Percentiles rank a stretch among this genome's conserved stretches.
Evolutionary conservation across 2,888 invertebrate species (phyloP).

Genomic region (Merodon equestris): DNA sequence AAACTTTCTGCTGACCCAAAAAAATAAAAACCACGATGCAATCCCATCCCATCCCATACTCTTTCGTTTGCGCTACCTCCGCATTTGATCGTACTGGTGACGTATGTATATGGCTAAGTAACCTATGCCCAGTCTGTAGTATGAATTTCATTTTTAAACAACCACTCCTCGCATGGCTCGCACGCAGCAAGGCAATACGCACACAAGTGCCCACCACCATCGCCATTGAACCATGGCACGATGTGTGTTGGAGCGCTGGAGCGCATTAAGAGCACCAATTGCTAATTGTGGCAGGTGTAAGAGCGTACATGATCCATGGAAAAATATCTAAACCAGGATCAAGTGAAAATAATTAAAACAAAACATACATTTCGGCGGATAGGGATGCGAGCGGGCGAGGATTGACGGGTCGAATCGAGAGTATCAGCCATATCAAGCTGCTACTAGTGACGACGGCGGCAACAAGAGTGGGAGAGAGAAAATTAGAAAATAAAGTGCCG

Average conservation of each 20-base stretch:
- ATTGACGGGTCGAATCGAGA: conserved; percentile 7
- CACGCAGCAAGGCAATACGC: conserved; percentile 38
- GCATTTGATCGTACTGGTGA: no score
- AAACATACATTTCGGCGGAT: conserved; percentile 64
- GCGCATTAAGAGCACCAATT: conserved; percentile 67
- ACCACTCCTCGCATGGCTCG: conserved; percentile 37
- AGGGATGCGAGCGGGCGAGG: conserved; percentile 22
- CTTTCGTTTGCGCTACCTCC: no score
- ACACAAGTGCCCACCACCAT: conserved; percentile 67
- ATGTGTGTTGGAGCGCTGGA: no score
- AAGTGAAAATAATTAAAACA: conserved; percentile 64
- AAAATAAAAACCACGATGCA: conserved; percentile 45
- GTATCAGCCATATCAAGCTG: neutral
- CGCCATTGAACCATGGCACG: no score
- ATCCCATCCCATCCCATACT: conserved; percentile 27
- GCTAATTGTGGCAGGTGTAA: conserved; percentile 70
- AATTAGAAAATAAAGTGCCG: conserved; percentile 62
- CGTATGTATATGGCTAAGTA: no score
- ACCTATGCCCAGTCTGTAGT: no score
- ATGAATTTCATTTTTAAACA: conserved; percentile 29
- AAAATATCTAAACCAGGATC: conserved; percentile 66
- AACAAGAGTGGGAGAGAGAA: conserved; percentile 43
- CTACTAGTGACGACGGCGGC: neutral
- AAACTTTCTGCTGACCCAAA: conserved; percentile 67
- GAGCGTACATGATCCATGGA: conserved; percentile 61